Evolutionary conservation across 2,797 vertebrate genomes (phyloP).

Genomic region (Alectoris magna): DNA sequence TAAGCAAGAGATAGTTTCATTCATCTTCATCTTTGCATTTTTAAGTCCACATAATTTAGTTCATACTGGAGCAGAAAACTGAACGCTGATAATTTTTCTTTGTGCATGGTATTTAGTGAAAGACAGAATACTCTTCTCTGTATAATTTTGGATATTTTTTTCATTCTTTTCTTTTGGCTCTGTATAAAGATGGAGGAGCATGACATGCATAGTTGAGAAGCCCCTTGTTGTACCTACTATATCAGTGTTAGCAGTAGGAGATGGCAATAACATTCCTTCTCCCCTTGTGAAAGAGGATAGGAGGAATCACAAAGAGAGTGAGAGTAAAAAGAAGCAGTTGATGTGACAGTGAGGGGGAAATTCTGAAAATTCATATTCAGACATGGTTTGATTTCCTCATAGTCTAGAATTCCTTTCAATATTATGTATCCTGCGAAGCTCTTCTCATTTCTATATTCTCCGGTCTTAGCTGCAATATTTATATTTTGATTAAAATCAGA

Average conservation of each 20-base stretch:
- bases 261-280: not conserved
- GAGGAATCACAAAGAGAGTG: not conserved
- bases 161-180: not conserved
- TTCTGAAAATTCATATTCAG: not conserved
- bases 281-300: not conserved
- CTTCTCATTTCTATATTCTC: not conserved
- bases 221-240: not conserved
- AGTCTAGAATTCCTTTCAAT: not conserved
- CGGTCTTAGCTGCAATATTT: not conserved
- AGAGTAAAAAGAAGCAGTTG: not conserved
- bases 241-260: not conserved
- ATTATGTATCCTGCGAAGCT: not conserved
- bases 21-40: slow-evolving; percentile 76
- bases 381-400: not conserved
- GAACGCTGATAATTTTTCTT: slow-evolving; percentile 70
- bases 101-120: slow-evolving; percentile 60
- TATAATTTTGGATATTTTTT: not conserved
- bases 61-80: slow-evolving; percentile 53
- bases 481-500: not conserved
- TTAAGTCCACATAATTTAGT: slow-evolving; percentile 74
- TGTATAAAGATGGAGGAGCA: not conserved
- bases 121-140: slow-evolving; percentile 41
- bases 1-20: slow-evolving; percentile 69
- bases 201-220: not conserved
- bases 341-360: not conserved